Percentiles rank a stretch among this genome's conserved stretches.
phyloP scores from a whole-genome alignment of 2,888 invertebrate species.

The Erebia aethiops region DNA sequence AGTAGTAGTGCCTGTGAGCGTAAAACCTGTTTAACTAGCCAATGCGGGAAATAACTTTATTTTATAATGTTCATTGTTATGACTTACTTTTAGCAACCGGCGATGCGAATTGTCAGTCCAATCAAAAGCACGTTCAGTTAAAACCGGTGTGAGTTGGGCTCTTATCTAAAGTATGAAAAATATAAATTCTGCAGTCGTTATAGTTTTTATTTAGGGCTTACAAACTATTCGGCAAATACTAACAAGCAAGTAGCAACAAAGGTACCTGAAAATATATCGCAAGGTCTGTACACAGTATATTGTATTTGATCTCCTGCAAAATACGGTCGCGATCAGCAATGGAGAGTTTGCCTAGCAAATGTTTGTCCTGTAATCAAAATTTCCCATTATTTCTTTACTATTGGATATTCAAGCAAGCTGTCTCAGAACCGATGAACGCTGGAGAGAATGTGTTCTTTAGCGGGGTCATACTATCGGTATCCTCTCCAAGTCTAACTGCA shows the following conservation, averaged over 20 bases:
- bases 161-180: conserved; percentile 54
- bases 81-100: conserved; percentile 74
- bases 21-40: not conserved
- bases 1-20: no score
- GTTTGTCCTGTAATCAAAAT: conserved; percentile 67
- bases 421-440: not conserved
- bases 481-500: no score
- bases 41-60: no score
- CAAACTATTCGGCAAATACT: not conserved
- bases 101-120: conserved; percentile 77
- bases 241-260: no score
- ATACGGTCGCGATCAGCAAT: conserved; percentile 65
- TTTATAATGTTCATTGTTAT: no score
- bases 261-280: conserved; percentile 45
- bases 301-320: conserved; percentile 78
- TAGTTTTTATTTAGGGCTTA: not conserved
- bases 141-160: conserved; percentile 77
- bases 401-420: not conserved
- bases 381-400: not conserved
- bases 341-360: conserved; percentile 71
- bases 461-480: not conserved
- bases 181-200: not conserved
- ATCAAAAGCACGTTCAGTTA: conserved; percentile 74
- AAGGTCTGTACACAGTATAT: conserved; percentile 81
- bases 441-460: not conserved